Conservation (phyloP, 2,797 vertebrate genomes). For the Gymnothorax reevesii region DNA sequence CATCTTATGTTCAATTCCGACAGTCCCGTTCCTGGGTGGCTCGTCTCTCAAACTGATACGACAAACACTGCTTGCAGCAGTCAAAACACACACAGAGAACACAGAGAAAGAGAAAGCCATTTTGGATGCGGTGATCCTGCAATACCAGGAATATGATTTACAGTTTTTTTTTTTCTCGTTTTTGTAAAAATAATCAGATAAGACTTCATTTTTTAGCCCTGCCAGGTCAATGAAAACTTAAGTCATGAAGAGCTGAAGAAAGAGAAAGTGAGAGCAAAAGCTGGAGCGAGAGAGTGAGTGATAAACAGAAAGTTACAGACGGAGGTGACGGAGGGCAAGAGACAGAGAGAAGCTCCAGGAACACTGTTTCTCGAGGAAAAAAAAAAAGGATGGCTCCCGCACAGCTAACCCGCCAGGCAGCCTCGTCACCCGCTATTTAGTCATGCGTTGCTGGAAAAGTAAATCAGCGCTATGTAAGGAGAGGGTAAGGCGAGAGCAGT, state of each 20-base stretch:
- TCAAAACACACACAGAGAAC: background rate
- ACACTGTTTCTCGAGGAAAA: background rate
- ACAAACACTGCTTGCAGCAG: too few species aligned
- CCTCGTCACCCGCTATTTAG: background rate
- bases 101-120: background rate
- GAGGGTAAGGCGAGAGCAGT: background rate
- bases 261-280: background rate
- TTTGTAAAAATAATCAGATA: background rate
- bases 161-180: background rate
- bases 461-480: background rate
- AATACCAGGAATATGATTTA: background rate
- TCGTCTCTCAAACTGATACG: too few species aligned
- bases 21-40: too few species aligned
- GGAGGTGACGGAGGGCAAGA: constrained; percentile 29
- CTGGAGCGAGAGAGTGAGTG: background rate
- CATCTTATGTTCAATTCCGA: too few species aligned
- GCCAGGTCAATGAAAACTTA: background rate
- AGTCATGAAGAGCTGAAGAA: background rate
- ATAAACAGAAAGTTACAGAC: background rate
- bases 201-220: background rate
- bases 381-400: constrained; percentile 14
- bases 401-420: background rate
- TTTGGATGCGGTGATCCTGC: background rate
- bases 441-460: background rate
- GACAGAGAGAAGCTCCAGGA: background rate